These are phyloP conservation scores for Osmoderma eremita DNA, from an alignment of 2,888 invertebrate species.

Conservation along the genomic window DNA sequence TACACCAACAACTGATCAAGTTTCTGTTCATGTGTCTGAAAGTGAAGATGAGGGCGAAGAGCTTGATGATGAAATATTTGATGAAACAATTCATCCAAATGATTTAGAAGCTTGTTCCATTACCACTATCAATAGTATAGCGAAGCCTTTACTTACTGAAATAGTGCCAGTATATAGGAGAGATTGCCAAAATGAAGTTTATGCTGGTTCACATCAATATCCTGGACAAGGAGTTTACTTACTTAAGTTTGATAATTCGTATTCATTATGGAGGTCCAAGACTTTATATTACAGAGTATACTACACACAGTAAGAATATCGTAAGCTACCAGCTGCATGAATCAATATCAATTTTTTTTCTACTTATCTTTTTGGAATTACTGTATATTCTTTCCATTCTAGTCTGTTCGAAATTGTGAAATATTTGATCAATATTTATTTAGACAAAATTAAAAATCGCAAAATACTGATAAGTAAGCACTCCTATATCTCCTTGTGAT, in stretches of 20 bases:
- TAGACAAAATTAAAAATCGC: too few species aligned
- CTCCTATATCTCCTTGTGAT: not conserved
- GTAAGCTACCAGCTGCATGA: conserved; percentile 16
- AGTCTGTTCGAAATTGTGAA: conserved; percentile 27
- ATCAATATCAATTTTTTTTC: conserved; percentile 26
- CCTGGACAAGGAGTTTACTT: conserved; percentile 98
- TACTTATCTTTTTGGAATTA: conserved; percentile 8
- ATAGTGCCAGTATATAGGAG: conserved; percentile 95
- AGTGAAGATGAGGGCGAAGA: conserved; percentile 89
- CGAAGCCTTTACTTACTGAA: conserved; percentile 76
- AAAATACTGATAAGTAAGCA: too few species aligned
- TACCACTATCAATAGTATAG: conserved; percentile 52
- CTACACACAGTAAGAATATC: conserved; percentile 76
- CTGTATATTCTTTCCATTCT: conserved; percentile 16
- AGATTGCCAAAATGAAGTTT: conserved; percentile 96
- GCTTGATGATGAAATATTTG: conserved; percentile 66
- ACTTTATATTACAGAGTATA: conserved; percentile 98
- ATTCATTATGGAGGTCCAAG: conserved; percentile 98
- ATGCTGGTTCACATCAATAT: conserved; percentile 96
- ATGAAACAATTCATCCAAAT: conserved; percentile 57
- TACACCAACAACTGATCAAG: conserved; percentile 82
- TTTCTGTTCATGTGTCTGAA: conserved; percentile 96
- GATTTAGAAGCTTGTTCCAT: conserved; percentile 72
- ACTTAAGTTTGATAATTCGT: conserved; percentile 99
- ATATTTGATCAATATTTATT: too few species aligned